Evolutionary conservation across 2,888 invertebrate species (phyloP).

Genomic region (Zonitis immaculata): DNA sequence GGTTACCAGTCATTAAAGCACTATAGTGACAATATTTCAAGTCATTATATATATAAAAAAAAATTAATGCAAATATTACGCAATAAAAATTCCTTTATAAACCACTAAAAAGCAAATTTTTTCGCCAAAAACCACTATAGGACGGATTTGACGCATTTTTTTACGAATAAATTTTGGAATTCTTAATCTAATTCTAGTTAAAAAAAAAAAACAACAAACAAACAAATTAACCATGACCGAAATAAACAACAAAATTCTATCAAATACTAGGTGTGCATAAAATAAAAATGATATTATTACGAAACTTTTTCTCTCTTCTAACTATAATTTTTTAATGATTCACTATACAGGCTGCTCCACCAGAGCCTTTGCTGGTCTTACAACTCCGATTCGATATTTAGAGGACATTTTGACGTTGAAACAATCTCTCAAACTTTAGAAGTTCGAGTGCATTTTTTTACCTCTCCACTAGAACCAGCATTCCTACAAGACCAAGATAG

Average conservation of each 20-base stretch:
- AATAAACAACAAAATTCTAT: slow-evolving; percentile 5
- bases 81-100: neutral
- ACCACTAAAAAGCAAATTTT: neutral
- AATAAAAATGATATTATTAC: neutral
- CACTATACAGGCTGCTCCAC: no score
- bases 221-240: slow-evolving; percentile 18
- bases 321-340: no score
- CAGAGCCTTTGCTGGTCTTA: no score
- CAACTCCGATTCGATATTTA: no score
- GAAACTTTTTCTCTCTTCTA: neutral
- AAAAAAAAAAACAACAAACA: no score
- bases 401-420: no score
- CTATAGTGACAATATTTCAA: neutral
- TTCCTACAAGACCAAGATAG: no score
- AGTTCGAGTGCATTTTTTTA: no score
- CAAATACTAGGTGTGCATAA: neutral
- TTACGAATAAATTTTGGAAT: slow-evolving; percentile 10
- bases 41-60: neutral
- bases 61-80: neutral
- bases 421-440: no score
- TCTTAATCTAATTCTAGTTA: slow-evolving; percentile 7
- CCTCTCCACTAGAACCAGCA: no score
- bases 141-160: no score
- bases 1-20: slow-evolving; percentile 17
- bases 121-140: neutral